phyloP scores from a whole-genome alignment of 1,140 invertebrate species.

The Drosophila arawakana region DNA sequence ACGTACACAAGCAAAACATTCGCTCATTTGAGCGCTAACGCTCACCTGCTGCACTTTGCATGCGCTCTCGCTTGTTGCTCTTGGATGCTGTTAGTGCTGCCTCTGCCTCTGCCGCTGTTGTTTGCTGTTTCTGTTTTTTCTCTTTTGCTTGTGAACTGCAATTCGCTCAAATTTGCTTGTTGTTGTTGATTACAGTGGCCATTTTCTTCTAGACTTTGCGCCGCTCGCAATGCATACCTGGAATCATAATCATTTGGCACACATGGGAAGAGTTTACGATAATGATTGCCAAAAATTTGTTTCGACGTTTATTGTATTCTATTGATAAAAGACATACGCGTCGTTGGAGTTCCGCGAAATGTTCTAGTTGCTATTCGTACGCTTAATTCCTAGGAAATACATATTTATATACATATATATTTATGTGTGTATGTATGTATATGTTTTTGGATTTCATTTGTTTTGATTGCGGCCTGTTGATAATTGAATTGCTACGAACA shows the following conservation, averaged over 20 bases:
- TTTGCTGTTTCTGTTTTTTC: conserved; percentile 20
- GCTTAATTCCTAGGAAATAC: conserved; percentile 31
- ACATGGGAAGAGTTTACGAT: conserved; percentile 15
- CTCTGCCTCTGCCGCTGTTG: neutral
- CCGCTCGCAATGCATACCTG: conserved; percentile 5
- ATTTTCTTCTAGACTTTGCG: conserved; percentile 33
- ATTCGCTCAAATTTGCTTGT: conserved; percentile 32
- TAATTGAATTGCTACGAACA: conserved; percentile 34
- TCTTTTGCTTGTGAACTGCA: conserved; percentile 35
- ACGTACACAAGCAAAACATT: conserved; percentile 18
- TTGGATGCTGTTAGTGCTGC: conserved; percentile 42
- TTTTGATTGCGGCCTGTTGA: conserved; percentile 45
- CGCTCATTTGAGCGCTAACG: conserved; percentile 14
- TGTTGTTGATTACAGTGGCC: conserved; percentile 30
- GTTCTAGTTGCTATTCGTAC: conserved; percentile 30
- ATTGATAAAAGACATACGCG: conserved; percentile 39
- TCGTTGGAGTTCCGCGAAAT: conserved; percentile 42
- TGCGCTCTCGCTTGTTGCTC: conserved; percentile 48
- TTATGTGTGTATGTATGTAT: conserved; percentile 12
- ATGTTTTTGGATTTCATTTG: conserved; percentile 48
- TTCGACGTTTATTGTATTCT: conserved; percentile 40
- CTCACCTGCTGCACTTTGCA: conserved; percentile 76
- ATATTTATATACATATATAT: neutral
- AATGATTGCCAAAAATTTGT: conserved; percentile 38
- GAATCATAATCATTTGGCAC: conserved; percentile 20